Evolutionary conservation across 2,888 invertebrate species (phyloP).

Genomic region (Habrosyne pyritoides): DNA sequence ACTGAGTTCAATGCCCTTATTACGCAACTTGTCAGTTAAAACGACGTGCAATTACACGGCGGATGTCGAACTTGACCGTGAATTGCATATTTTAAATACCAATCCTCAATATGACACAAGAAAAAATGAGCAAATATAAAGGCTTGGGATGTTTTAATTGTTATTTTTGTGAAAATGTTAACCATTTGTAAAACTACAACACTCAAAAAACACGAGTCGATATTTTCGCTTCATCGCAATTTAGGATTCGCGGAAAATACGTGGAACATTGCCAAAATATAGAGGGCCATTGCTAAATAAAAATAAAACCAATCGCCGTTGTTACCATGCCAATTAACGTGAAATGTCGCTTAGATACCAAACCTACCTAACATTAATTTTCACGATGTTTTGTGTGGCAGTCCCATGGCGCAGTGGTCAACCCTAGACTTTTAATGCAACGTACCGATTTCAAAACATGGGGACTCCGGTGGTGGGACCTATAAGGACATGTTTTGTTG

Average conservation of each 20-base stretch:
- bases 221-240: conserved; percentile 58
- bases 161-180: conserved; percentile 50
- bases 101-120: too few relatives aligned
- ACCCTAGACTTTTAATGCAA: conserved; percentile 80
- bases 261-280: conserved; percentile 11
- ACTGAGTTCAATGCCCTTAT: conserved; percentile 56
- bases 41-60: conserved; percentile 38
- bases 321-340: too few relatives aligned
- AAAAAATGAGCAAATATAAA: too few relatives aligned
- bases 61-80: conserved; percentile 22
- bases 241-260: conserved; percentile 28
- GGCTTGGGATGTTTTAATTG: conserved; percentile 40
- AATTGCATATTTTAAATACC: neutral
- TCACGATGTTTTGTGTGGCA: conserved; percentile 20
- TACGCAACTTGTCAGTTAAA: conserved; percentile 47
- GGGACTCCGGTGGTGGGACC: conserved; percentile 75
- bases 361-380: conserved; percentile 13
- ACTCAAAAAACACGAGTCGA: conserved; percentile 50
- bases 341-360: too few relatives aligned
- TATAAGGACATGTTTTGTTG: conserved; percentile 16
- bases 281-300: too few relatives aligned
- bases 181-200: conserved; percentile 56
- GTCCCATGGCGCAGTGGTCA: conserved; percentile 80
- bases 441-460: conserved; percentile 76
- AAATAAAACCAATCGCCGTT: too few relatives aligned